Evolutionary conservation across 2,113 vertebrate genomes (phyloP), one percentile per base, ranked within the genome.

Genomic region (Leucosticte australis): DNA sequence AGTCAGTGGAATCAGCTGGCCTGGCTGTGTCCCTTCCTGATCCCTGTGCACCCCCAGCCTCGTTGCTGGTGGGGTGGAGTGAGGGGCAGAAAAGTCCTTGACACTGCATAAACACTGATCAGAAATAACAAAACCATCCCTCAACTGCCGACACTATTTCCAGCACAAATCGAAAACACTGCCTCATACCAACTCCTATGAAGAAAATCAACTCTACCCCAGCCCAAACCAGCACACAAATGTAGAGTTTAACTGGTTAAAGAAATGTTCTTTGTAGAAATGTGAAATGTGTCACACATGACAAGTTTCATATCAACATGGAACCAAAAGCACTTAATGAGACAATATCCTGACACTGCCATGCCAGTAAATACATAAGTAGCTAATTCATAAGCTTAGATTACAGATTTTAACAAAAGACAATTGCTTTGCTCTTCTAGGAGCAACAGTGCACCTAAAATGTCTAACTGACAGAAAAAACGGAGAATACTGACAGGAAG

Each of bases 61-160:
- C 1, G 0, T 6, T 7, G 1, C 28, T 89, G 19, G 16, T 67
- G 31, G 9, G 9, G 11, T 52, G 24, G 9, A 9, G 13, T 21
- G 30, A 46, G 20, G 53, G 19, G 23, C 20, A 52, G 60, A 44
- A 59, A 74, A n/a, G 33, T 39, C 13, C 23, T 37, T 46, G 77
- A 24, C 0, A 0, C 33, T 46, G 11, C 14, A 21, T 26, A 60
- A 82, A 26, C 33, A 26, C 28, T 21, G 28, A 46, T 18, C 33
- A 44, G 24, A 20, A 30, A 12, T 9, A 81, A 39, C 6, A 74
- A 82, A 89, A 59, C 4, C 39, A 46, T 52, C 15, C 33, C 33
- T 67, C 19, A 39, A 7, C 30, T 46, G 20, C 23, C 0, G 0
- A 37, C 8, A 20, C 18, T 16, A 37, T 28, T 59, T 67, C 44